These are phyloP conservation scores for Melanocharis versteri DNA, from an alignment of 2,113 vertebrate genomes.

Conservation along the genomic window DNA sequence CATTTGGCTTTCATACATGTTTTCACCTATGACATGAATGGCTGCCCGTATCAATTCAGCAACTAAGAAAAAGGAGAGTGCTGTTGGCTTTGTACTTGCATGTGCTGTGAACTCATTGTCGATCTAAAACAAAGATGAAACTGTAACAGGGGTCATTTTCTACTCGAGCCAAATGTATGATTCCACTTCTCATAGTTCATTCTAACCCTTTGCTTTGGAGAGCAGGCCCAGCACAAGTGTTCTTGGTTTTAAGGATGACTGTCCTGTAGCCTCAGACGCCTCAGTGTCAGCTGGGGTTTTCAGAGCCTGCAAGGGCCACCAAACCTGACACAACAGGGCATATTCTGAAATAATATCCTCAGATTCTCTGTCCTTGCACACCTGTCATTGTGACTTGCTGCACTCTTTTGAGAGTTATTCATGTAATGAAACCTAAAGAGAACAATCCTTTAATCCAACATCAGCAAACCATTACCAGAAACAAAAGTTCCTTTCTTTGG, in stretches of 20 bases:
- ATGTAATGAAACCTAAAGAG: not conserved
- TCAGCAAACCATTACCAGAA: not conserved
- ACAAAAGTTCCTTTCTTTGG: not conserved
- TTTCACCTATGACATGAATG: not conserved
- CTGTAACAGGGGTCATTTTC: not conserved
- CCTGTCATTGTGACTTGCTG: not conserved
- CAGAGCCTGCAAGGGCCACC: not conserved
- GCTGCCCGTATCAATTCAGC: not conserved
- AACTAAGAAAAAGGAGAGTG: not conserved
- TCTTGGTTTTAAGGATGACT: not conserved
- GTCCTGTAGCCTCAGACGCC: not conserved
- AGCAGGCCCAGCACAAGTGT: not conserved
- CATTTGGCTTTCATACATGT: not conserved
- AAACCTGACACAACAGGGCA: not conserved
- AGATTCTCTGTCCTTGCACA: not conserved
- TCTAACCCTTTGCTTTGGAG: not conserved
- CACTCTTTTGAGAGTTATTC: not conserved
- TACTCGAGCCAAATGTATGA: not conserved
- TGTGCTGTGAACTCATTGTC: not conserved
- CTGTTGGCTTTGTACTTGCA: not conserved
- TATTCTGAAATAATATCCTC: not conserved
- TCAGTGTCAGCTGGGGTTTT: not conserved
- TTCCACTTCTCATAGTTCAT: not conserved
- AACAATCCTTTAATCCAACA: not conserved
- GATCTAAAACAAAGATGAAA: not conserved